Percentiles rank a stretch among this genome's conserved stretches.
Evolutionary conservation across 2,113 vertebrate genomes (phyloP).

Genomic region (Caracal caracal): DNA sequence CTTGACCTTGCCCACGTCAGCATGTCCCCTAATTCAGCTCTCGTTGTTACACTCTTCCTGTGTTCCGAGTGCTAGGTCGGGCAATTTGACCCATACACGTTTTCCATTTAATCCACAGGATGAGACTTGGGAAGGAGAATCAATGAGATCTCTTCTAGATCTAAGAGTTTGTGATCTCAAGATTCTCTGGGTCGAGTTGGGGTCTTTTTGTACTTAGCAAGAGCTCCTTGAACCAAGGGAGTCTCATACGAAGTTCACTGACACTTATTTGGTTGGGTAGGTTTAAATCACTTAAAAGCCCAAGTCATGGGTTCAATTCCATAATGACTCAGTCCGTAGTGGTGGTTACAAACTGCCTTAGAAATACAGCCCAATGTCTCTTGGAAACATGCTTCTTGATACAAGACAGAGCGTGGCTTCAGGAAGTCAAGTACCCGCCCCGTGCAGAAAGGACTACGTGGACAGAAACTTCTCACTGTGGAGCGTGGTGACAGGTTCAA

Average conservation of each 20-base stretch:
- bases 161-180: background rate
- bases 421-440: background rate
- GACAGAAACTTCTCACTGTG: accelerated
- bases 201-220: no score
- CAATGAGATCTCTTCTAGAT: background rate
- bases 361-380: background rate
- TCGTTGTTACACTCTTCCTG: background rate
- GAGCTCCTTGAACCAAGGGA: background rate
- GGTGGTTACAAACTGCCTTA: background rate
- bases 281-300: background rate
- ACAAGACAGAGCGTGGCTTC: background rate
- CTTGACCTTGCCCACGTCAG: accelerated
- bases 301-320: no score
- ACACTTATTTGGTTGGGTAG: background rate
- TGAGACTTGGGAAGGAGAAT: background rate
- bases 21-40: no score
- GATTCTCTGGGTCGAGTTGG: no score
- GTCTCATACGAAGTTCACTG: accelerated
- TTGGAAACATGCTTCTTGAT: no score
- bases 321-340: background rate
- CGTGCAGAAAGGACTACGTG: accelerated
- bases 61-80: accelerated
- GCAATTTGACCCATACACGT: background rate
- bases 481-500: accelerated
- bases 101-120: background rate